Evolutionary conservation across 2,113 vertebrate genomes (phyloP), one percentile per base, ranked within the genome.

Genomic region (Petrocephalus zakoni): DNA sequence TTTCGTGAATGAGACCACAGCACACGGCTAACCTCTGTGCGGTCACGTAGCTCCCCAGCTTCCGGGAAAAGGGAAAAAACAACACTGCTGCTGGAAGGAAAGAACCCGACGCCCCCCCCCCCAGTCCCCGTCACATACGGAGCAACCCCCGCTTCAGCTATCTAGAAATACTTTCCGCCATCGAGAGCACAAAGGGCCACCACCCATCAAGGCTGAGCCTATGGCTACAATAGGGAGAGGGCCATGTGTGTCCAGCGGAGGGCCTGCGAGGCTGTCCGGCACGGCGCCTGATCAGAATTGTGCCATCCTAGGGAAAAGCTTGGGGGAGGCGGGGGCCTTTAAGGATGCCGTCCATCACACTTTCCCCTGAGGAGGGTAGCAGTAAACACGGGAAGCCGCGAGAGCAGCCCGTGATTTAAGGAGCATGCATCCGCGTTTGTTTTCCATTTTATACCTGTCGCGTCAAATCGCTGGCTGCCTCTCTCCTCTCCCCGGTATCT

Each of bases 361-460:
- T 78, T 78, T 78, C 34, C 34, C 13, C 29, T 49, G 46, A 19
- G 47, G 42, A 47, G 72, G 34, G 72, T 78, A 42, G 72, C 72
- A 42, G 72, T 78, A 78, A 78, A 78, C 72, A 78, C 34, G n/a
- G 72, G 42, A 78, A 78, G 68, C 68, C 29, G 68, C 68, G 13
- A 55, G 25, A 53, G 25, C n/a, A 29, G 51, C 84, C 61, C 11
- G 52, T 53, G 84, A 34, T 34, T 46, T 53, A 53, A 29, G 37
- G 21, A 78, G 85, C 47, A 46, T 37, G 17, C 47, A 53, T 22
- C 29, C 37, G 21, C 64, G 15, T 49, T 87, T 47, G 34, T 82
- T 56, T 58, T 56, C 64, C 8, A 52, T 58, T 81, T 89, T 87
- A 81, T 72, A 87, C 85, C 64, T 81, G 85, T 89, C 68, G 21